phyloP scores from a whole-genome alignment of 2,113 vertebrate species.

The Carassius carassius region DNA sequence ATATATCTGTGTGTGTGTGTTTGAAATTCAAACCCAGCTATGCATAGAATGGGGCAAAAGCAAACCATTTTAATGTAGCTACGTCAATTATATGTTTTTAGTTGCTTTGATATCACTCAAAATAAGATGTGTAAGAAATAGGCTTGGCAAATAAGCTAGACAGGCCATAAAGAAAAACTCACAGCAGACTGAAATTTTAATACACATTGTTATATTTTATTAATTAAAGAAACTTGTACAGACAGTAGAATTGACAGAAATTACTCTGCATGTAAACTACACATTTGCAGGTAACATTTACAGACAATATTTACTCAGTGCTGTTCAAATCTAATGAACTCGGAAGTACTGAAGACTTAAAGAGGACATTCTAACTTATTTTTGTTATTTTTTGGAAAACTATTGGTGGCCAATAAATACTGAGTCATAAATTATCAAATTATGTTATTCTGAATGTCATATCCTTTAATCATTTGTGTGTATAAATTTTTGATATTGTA shows the following conservation, averaged over 20 bases:
- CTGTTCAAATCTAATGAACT: constrained; percentile 27
- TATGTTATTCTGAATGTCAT: constrained; percentile 61
- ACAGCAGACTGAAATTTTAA: constrained; percentile 3
- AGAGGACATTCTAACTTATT: constrained; percentile 43
- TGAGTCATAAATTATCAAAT: constrained; percentile 66
- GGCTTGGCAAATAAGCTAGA: neutral
- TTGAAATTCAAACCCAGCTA: neutral
- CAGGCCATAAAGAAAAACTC: neutral
- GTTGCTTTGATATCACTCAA: neutral
- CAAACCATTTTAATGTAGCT: neutral
- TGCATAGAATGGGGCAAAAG: neutral
- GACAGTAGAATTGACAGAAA: constrained; percentile 76
- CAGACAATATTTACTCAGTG: constrained; percentile 64
- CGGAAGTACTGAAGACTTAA: constrained; percentile 17
- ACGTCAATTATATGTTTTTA: neutral
- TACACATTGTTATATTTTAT: constrained; percentile 60
- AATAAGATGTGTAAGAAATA: neutral
- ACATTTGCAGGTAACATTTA: constrained; percentile 79
- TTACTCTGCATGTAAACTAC: constrained; percentile 85
- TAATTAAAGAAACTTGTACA: constrained; percentile 77
- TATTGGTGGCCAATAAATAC: constrained; percentile 69
- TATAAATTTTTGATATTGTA: constrained; percentile 65
- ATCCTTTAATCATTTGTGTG: constrained; percentile 56
- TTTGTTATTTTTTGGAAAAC: constrained; percentile 52
- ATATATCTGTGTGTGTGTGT: neutral